Percentiles rank a stretch among this genome's conserved stretches.
These are phyloP conservation scores for Marronus borbonicus DNA, from an alignment of 2,888 invertebrate species.

Conservation along the genomic window DNA sequence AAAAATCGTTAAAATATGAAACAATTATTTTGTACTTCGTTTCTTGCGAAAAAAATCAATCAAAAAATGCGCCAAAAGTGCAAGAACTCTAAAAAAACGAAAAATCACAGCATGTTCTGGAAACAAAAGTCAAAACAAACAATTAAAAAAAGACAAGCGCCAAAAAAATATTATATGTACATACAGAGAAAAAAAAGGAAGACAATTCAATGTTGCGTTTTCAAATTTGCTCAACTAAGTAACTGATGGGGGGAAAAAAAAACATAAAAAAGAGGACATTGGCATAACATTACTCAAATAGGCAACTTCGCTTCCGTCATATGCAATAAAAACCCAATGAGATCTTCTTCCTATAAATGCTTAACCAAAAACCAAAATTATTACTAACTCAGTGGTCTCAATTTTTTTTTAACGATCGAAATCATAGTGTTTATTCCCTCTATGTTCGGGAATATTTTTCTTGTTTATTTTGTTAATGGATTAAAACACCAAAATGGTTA, in stretches of 20 bases:
- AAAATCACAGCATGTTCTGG: constrained; percentile 40
- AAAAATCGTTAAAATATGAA: background rate
- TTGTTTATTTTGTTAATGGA: background rate
- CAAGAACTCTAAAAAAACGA: constrained; percentile 33
- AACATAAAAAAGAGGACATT: background rate
- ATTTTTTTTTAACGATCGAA: background rate
- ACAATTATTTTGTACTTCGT: constrained; percentile 50
- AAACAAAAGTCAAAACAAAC: constrained; percentile 45
- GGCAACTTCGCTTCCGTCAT: constrained; percentile 25
- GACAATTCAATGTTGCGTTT: background rate
- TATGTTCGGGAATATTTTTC: too few relatives aligned
- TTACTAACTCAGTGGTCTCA: constrained; percentile 27
- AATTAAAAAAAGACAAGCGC: constrained; percentile 41
- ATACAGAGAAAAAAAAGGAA: constrained; percentile 26
- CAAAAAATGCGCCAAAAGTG: constrained; percentile 32
- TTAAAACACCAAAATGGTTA: constrained; percentile 13
- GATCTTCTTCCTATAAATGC: background rate
- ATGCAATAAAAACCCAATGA: constrained; percentile 46
- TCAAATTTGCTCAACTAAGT: background rate
- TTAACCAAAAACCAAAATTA: background rate
- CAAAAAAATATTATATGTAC: constrained; percentile 30
- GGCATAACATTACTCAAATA: background rate
- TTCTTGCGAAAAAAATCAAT: background rate
- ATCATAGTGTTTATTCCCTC: background rate
- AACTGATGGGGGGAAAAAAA: background rate